Evolutionary conservation across 2,113 vertebrate species (phyloP).

Genomic region (Dissostichus mawsoni): DNA sequence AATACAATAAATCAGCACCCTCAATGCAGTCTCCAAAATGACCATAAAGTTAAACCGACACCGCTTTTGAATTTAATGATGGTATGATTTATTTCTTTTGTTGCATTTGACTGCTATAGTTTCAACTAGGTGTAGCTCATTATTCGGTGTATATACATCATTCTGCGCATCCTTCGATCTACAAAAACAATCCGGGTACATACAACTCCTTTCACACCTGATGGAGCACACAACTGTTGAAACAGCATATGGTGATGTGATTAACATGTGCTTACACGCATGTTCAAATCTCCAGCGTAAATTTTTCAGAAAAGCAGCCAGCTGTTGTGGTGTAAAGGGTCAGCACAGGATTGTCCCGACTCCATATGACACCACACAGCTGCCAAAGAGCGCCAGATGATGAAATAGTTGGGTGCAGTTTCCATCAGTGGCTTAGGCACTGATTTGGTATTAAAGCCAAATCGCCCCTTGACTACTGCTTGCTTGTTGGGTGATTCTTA

Average conservation of each 20-base stretch:
- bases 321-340: conserved; percentile 57
- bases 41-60: not conserved
- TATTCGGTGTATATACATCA: not conserved
- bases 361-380: conserved; percentile 52
- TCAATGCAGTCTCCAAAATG: not conserved
- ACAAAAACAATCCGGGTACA: not conserved
- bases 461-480: too few species aligned
- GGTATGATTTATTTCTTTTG: not conserved
- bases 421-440: conserved; percentile 3
- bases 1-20: not conserved
- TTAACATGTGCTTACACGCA: conserved; percentile 47
- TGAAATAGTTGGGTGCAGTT: conserved; percentile 8
- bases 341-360: conserved; percentile 37
- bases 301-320: conserved; percentile 57
- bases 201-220: not conserved
- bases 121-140: not conserved
- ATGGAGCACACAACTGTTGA: conserved; percentile 5
- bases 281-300: conserved; percentile 36
- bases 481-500: not conserved
- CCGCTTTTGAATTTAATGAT: not conserved
- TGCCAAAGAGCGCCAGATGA: conserved; percentile 34
- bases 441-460: too few species aligned
- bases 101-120: not conserved
- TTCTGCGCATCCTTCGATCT: not conserved
- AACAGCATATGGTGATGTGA: conserved; percentile 44